Conservation (phyloP, 2,113 vertebrate genomes). For the Calypte anna region DNA sequence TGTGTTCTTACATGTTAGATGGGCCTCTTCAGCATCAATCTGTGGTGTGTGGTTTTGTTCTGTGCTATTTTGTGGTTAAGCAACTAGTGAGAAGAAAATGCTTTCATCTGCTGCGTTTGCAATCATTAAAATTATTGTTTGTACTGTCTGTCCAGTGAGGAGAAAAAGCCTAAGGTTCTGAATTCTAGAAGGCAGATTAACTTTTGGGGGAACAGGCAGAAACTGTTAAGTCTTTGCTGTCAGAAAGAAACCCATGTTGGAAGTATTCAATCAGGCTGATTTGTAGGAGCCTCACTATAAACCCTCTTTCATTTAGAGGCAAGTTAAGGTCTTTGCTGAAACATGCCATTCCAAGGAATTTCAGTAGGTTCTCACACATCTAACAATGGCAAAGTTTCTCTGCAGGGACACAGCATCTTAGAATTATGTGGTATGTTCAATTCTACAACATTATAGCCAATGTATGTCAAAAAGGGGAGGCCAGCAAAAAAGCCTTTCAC, state of each 20-base stretch:
- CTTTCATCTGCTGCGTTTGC: not conserved
- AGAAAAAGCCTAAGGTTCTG: not conserved
- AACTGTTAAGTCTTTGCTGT: not conserved
- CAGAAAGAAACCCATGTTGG: not conserved
- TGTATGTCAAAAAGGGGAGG: not conserved
- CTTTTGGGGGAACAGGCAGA: not conserved
- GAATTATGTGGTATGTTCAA: not conserved
- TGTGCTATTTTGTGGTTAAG: not conserved
- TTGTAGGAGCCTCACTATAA: slow-evolving; percentile 8
- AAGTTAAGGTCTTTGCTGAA: slow-evolving; percentile 33
- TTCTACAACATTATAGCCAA: not conserved
- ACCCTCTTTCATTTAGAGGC: not conserved
- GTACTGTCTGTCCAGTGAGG: not conserved
- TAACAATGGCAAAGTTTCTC: not conserved
- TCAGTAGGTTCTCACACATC: not conserved
- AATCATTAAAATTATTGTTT: not conserved
- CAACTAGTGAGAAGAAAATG: slow-evolving; percentile 5
- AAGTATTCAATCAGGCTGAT: slow-evolving; percentile 32
- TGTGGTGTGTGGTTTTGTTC: not conserved
- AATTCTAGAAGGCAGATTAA: slow-evolving; percentile 16
- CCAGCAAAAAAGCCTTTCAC: not conserved
- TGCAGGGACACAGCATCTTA: not conserved
- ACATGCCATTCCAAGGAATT: not conserved
- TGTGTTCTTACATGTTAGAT: not conserved
- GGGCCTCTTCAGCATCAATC: not conserved